Percentiles rank a stretch among this genome's conserved stretches.
Conservation (phyloP, 2,113 vertebrate genomes). For the Saguinus imperator region DNA sequence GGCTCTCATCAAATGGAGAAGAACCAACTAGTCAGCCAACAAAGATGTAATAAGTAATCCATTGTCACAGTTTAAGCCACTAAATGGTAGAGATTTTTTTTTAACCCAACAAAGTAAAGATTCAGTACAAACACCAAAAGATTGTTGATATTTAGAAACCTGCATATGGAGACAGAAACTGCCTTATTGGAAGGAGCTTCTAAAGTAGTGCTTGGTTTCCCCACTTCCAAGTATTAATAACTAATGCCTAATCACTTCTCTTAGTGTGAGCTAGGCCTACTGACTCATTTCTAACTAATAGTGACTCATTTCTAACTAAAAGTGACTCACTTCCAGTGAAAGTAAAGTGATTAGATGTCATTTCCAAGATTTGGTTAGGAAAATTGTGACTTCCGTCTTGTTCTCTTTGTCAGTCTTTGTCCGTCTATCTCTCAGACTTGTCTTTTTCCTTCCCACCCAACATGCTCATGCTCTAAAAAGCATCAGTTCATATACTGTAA, state of each 20-base stretch:
- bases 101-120: neutral
- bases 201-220: rapidly evolving
- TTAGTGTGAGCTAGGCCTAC: neutral
- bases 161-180: neutral
- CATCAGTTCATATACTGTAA: neutral
- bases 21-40: neutral
- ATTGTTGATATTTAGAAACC: neutral
- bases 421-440: neutral
- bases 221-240: neutral
- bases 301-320: neutral
- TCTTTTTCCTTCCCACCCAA: neutral
- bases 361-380: no score
- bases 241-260: neutral
- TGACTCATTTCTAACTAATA: neutral
- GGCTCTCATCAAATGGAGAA: neutral
- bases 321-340: neutral
- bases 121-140: neutral
- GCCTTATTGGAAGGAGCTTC: neutral
- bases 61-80: neutral
- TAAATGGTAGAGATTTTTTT: neutral
- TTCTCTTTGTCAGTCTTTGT: neutral
- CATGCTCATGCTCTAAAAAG: neutral
- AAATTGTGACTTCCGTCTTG: neutral
- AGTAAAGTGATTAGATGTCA: neutral
- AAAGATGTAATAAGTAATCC: neutral